phyloP scores from a whole-genome alignment of 2,113 vertebrate genomes.

The Sterna hirundo region DNA sequence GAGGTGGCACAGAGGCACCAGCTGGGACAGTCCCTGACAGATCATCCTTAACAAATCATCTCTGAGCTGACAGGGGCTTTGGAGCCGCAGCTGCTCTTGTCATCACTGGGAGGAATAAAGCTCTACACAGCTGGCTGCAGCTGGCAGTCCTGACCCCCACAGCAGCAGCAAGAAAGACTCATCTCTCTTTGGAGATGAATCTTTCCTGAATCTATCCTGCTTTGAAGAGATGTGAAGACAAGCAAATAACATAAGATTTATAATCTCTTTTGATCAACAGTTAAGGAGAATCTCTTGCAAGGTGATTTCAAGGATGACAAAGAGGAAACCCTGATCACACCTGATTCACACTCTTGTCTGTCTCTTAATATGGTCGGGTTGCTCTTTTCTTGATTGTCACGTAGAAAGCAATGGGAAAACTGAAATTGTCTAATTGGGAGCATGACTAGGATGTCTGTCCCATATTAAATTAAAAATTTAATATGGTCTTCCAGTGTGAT shows the following conservation, averaged over 20 bases:
- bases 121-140: not conserved
- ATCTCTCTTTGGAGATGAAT: not conserved
- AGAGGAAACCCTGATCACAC: not conserved
- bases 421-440: not conserved
- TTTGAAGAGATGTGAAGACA: not conserved
- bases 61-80: not conserved
- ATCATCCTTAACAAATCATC: not conserved
- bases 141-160: not conserved
- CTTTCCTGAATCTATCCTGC: not conserved
- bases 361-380: not conserved
- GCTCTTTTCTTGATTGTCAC: not conserved
- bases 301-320: not conserved
- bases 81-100: slow-evolving; percentile 12
- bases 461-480: not conserved
- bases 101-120: not conserved
- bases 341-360: not conserved
- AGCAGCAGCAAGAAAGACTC: not conserved
- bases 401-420: not conserved
- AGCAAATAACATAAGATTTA: not conserved
- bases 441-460: not conserved
- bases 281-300: not conserved
- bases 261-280: not conserved
- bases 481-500: not conserved
- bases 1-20: not conserved
- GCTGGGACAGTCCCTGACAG: not conserved